A percentile compares a stretch with the other conserved stretches of the same genome.
phyloP scores from a whole-genome alignment of 2,113 vertebrate species.

The Cyprinodon variegatus region DNA sequence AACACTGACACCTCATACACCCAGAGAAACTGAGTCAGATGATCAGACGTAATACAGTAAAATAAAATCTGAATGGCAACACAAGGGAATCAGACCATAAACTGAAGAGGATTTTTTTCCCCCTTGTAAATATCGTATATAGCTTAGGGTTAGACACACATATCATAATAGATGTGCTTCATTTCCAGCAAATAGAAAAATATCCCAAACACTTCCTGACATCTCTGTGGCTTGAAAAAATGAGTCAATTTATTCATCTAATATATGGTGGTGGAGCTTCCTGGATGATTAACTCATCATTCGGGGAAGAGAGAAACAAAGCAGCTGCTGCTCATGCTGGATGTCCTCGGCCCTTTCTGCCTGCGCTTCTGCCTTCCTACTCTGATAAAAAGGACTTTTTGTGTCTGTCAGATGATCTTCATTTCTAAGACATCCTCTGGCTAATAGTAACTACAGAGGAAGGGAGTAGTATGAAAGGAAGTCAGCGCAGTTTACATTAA shows the following conservation, averaged over 20 bases:
- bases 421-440: background rate
- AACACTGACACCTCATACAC: constrained; percentile 5
- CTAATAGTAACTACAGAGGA: background rate
- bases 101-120: constrained; percentile 21
- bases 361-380: background rate
- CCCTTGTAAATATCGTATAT: constrained; percentile 39
- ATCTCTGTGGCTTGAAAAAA: background rate
- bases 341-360: background rate
- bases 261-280: background rate
- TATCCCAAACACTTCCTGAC: constrained; percentile 34
- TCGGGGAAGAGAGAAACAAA: background rate
- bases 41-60: constrained; percentile 43
- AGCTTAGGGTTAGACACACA: constrained; percentile 30
- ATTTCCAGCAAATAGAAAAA: constrained; percentile 34
- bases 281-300: background rate
- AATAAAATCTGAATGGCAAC: constrained; percentile 50
- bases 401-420: background rate
- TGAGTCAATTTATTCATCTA: constrained; percentile 1
- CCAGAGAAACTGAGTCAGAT: constrained; percentile 14
- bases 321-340: background rate
- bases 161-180: constrained; percentile 14
- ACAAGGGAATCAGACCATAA: constrained; percentile 51
- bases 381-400: background rate
- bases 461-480: background rate
- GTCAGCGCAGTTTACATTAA: background rate